A percentile compares a stretch with the other conserved stretches of the same genome.
Evolutionary conservation across 2,113 vertebrate genomes (phyloP).

Genomic region (Sitta europaea): DNA sequence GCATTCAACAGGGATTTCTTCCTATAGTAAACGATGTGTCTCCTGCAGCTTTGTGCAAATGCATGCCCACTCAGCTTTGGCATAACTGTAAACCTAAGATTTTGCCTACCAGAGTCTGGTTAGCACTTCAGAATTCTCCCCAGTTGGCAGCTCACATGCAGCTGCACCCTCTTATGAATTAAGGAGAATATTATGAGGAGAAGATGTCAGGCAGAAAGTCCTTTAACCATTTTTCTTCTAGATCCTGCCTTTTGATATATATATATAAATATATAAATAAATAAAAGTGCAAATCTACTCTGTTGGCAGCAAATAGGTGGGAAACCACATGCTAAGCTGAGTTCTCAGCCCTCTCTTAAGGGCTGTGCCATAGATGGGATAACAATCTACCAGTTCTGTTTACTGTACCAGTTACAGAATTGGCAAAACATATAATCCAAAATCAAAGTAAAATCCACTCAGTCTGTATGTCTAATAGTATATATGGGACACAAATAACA

Average conservation of each 20-base stretch:
- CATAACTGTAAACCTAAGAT: not conserved
- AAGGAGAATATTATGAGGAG: not conserved
- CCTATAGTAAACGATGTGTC: not conserved
- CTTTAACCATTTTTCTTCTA: not conserved
- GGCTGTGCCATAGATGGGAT: not conserved
- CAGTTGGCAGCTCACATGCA: not conserved
- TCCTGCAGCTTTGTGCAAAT: not conserved
- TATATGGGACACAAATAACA: not conserved
- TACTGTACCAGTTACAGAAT: not conserved
- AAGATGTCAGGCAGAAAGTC: not conserved
- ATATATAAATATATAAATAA: not conserved
- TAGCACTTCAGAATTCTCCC: not conserved
- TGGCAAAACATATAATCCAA: not conserved
- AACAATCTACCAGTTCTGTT: not conserved
- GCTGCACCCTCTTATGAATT: not conserved
- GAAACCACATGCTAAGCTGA: constrained; percentile 15
- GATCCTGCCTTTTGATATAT: not conserved
- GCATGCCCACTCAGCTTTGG: not conserved
- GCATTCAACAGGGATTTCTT: not conserved
- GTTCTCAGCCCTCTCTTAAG: not conserved
- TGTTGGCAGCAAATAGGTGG: constrained; percentile 46
- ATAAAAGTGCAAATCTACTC: not conserved
- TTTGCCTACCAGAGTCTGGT: not conserved
- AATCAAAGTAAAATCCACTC: not conserved
- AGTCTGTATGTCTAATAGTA: not conserved